These are phyloP conservation scores for Camponotus floridanus DNA, from an alignment of 1,140 invertebrate species.

Conservation along the genomic window DNA sequence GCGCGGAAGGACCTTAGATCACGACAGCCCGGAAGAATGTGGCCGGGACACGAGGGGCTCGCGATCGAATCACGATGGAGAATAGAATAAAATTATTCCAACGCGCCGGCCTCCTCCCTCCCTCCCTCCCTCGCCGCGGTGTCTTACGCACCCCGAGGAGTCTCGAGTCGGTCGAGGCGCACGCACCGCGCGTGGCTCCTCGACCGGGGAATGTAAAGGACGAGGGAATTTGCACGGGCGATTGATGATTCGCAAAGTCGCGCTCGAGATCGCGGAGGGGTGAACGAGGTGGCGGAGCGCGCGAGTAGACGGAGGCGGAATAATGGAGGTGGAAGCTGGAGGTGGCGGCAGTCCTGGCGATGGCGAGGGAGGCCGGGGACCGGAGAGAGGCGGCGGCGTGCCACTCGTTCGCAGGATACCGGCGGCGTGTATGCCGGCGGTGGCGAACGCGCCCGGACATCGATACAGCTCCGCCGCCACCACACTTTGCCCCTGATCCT, in stretches of 20 bases:
- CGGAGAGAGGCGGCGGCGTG: constrained; percentile 55
- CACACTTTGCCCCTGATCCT: constrained; percentile 40
- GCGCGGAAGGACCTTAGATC: constrained; percentile 46
- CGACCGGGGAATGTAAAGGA: background rate
- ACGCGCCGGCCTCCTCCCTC: background rate
- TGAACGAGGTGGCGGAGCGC: constrained; percentile 9
- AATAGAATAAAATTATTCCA: constrained; percentile 38
- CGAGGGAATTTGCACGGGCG: constrained; percentile 49
- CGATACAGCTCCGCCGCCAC: constrained; percentile 73
- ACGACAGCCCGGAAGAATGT: constrained; percentile 46
- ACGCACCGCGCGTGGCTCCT: background rate
- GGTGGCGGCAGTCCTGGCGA: constrained; percentile 15
- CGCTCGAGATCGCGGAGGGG: background rate
- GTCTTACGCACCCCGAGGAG: constrained; percentile 15
- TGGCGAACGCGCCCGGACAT: constrained; percentile 76
- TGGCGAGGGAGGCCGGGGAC: constrained; percentile 22
- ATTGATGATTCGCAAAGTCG: constrained; percentile 65
- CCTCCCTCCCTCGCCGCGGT: too few relatives aligned
- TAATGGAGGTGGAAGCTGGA: background rate
- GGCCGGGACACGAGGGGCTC: constrained; percentile 3
- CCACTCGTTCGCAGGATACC: constrained; percentile 75
- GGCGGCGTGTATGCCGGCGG: constrained; percentile 70
- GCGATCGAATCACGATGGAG: constrained; percentile 32
- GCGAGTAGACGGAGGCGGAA: background rate
- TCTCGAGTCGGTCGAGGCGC: background rate